Evolutionary conservation across 2,113 vertebrate species (phyloP).

Genomic region (Ptychochromis oligacanthus): DNA sequence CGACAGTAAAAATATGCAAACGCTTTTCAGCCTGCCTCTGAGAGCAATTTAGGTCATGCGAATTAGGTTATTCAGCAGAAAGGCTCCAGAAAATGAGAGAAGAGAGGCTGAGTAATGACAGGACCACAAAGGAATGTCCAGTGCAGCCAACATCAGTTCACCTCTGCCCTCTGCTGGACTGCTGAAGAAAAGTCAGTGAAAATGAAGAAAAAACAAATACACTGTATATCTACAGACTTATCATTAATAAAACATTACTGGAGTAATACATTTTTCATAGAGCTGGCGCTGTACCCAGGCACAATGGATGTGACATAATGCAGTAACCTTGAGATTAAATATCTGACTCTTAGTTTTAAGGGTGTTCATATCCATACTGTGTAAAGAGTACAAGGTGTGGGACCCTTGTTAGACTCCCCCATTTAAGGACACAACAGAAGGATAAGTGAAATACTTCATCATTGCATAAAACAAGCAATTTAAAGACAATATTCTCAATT

Average conservation of each 20-base stretch:
- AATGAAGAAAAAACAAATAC: not conserved
- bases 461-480: no score
- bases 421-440: not conserved
- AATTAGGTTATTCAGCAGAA: conserved; percentile 72
- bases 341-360: not conserved
- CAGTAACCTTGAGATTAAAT: not conserved
- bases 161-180: conserved; percentile 74
- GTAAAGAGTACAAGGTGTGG: not conserved
- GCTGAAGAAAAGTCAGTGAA: not conserved
- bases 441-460: not conserved
- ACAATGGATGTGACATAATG: no score
- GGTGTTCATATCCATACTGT: not conserved
- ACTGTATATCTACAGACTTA: not conserved
- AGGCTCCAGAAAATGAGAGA: conserved; percentile 56
- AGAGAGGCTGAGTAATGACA: conserved; percentile 65
- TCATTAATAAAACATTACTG: not conserved
- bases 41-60: conserved; percentile 72
- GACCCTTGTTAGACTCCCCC: not conserved
- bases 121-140: conserved; percentile 68
- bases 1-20: conserved; percentile 32
- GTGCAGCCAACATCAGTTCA: conserved; percentile 30
- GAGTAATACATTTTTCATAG: not conserved
- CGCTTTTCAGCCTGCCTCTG: conserved; percentile 39
- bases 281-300: no score
- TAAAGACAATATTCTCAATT: no score